Evolutionary conservation across 1,140 invertebrate species (phyloP).

Genomic region (Trichoplusia ni): DNA sequence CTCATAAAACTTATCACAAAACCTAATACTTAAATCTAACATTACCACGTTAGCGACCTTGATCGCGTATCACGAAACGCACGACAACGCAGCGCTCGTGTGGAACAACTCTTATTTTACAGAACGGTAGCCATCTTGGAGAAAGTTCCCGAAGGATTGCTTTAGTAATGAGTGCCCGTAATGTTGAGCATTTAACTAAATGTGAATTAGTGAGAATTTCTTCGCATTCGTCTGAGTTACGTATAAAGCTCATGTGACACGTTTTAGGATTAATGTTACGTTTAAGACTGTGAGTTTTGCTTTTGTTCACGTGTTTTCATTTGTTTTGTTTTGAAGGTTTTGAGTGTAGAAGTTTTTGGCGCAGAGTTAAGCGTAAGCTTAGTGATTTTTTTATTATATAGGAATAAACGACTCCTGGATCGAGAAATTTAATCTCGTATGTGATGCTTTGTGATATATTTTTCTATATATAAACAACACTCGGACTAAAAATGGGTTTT

Average conservation of each 20-base stretch:
- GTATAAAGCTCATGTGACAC: not conserved
- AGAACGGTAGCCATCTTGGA: slow-evolving; percentile 49
- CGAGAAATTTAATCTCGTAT: too few relatives aligned
- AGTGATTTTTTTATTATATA: too few relatives aligned
- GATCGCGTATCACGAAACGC: not conserved
- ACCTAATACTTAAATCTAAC: too few relatives aligned
- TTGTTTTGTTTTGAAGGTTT: too few relatives aligned
- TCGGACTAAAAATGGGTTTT: too few relatives aligned
- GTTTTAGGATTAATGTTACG: slow-evolving; percentile 12
- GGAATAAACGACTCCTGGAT: too few relatives aligned
- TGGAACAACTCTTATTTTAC: slow-evolving; percentile 37
- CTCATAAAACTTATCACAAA: too few relatives aligned
- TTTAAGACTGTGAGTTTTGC: not conserved
- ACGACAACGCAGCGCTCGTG: not conserved
- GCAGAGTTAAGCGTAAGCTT: too few relatives aligned
- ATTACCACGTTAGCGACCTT: too few relatives aligned
- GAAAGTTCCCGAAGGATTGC: slow-evolving; percentile 45
- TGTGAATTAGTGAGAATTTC: slow-evolving; percentile 50
- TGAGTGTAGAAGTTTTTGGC: too few relatives aligned
- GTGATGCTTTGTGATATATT: too few relatives aligned
- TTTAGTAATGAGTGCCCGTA: slow-evolving; percentile 49
- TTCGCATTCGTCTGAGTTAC: slow-evolving; percentile 44
- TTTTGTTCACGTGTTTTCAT: not conserved
- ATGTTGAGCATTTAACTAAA: slow-evolving; percentile 50
- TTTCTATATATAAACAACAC: too few relatives aligned